Percentiles rank a stretch among this genome's conserved stretches.
Evolutionary conservation across 2,113 vertebrate genomes (phyloP).

Genomic region (Gobiocypris rarus): DNA sequence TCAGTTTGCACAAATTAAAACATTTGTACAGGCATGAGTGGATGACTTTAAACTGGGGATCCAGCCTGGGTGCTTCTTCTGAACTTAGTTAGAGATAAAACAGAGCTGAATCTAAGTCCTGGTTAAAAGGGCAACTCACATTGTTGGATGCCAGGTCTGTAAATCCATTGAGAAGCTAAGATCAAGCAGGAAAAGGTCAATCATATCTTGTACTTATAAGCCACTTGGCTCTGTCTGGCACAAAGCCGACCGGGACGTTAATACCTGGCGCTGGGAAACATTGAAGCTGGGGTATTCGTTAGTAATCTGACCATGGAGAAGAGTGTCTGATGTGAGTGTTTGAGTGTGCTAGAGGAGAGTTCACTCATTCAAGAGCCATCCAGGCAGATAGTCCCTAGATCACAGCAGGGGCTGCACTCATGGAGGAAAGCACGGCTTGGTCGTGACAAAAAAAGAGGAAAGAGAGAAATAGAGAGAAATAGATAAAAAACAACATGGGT

Average conservation of each 20-base stretch:
- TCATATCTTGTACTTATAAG: slow-evolving; percentile 29
- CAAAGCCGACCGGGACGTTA: slow-evolving; percentile 2
- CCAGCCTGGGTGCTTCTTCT: neutral
- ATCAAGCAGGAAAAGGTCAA: slow-evolving; percentile 43
- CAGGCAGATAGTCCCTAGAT: slow-evolving; percentile 4
- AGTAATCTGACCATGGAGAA: slow-evolving; percentile 16
- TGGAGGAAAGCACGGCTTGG: neutral
- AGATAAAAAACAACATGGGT: neutral
- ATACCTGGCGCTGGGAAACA: neutral
- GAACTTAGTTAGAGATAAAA: slow-evolving; percentile 3
- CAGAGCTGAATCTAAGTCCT: slow-evolving; percentile 12
- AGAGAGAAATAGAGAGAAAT: neutral
- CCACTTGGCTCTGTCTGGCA: slow-evolving; percentile 21
- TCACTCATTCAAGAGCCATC: slow-evolving; percentile 20
- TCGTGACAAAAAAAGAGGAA: neutral
- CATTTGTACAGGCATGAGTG: neutral
- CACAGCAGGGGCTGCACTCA: slow-evolving; percentile 21
- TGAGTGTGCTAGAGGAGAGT: slow-evolving; percentile 14
- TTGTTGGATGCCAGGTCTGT: slow-evolving; percentile 30
- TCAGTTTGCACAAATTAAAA: neutral
- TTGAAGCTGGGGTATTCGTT: neutral
- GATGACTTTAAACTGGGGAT: neutral
- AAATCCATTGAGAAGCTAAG: slow-evolving; percentile 34
- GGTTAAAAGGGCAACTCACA: neutral
- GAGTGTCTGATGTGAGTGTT: slow-evolving; percentile 23